Evolutionary conservation across 2,888 invertebrate genomes (phyloP), one percentile per base, ranked within the genome.

Genomic region (Drosophila multiciliata): DNA sequence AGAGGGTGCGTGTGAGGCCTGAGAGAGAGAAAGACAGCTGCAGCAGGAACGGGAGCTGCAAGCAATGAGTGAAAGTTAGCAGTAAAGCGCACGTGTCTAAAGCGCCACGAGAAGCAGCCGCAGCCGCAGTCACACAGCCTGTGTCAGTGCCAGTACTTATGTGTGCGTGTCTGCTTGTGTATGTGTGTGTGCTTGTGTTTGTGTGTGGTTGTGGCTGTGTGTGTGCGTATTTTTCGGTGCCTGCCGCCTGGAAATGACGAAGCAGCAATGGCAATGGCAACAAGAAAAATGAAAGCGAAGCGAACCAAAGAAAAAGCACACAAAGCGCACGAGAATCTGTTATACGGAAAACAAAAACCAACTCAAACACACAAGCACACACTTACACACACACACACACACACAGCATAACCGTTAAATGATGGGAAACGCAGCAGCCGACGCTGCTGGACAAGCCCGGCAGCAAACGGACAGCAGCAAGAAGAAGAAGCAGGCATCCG

Each of bases 21-120:
- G 45, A 32, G 49, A 64, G 49, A 64, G 60, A 61, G 55, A 83
- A 66, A 64, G 70, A 49, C 60, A 70, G 59, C 45, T 66, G 52
- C 76, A 59, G 63, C 75, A 79, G 58, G 70, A 66, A 61, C 78
- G 78, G 77, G 77, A 75, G 86, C 90, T 88, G 90, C 76, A 74
- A 84, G 86, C 86, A 73, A 68, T 83, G 86, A 85, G 90, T 90
- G 85, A 85, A 85, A 85, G 85, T 85, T 86, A 85, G 89, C 90
- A 88, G 86, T 88, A 88, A 85, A 89, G 85, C 90, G 88, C 85
- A 85, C 85, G 90, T 88, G 90, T 83, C 90, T 85, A 75, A 67
- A 78, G 84, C 68, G 69, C 69, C 72, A 75, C 57, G 38, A 57
- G 32, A 57, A 57, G 32, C 57, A 42, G 42, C 57, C 57, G 20